These are phyloP conservation scores for Lampropteryx suffumata DNA, from an alignment of 2,888 invertebrate genomes.

Conservation along the genomic window DNA sequence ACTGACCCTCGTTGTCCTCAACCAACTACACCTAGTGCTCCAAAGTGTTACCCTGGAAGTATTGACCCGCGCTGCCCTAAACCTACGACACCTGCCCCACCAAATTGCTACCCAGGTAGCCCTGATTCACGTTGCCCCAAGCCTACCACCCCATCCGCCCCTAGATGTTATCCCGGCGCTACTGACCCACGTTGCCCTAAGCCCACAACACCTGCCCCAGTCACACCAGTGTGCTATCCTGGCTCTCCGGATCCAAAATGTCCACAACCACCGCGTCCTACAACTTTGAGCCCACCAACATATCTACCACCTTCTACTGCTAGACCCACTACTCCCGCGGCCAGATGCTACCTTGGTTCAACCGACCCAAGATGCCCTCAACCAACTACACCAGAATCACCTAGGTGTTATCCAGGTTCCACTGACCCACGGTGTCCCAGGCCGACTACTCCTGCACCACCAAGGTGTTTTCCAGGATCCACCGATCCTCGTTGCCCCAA, in stretches of 20 bases:
- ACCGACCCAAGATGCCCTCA: slow-evolving; percentile 35
- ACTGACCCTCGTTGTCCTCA: slow-evolving; percentile 35
- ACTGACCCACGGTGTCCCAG: slow-evolving; percentile 29
- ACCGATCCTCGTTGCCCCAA: slow-evolving; percentile 20
- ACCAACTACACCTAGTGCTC: slow-evolving; percentile 32
- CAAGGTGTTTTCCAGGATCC: slow-evolving; percentile 16
- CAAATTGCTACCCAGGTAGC: slow-evolving; percentile 44
- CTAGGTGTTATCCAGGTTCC: slow-evolving; percentile 37
- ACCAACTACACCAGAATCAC: slow-evolving; percentile 40
- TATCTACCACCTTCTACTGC: slow-evolving; percentile 22
- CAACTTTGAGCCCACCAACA: slow-evolving; percentile 26
- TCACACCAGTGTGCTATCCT: slow-evolving; percentile 40
- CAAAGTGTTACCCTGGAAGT: slow-evolving; percentile 39
- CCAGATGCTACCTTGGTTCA: slow-evolving; percentile 39
- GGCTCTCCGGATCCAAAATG: slow-evolving; percentile 41
- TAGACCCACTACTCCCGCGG: slow-evolving; percentile 14
- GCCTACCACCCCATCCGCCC: slow-evolving; percentile 43
- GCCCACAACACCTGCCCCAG: slow-evolving; percentile 40
- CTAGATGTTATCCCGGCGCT: slow-evolving; percentile 43
- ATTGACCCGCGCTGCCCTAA: slow-evolving; percentile 45
- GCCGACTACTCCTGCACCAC: slow-evolving; percentile 39
- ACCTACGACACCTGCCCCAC: slow-evolving; percentile 43
- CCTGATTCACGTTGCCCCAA: slow-evolving; percentile 43
- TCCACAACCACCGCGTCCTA: slow-evolving; percentile 34
- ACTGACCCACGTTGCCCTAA: slow-evolving; percentile 44